Base-by-base conservation (phyloP, 2,888 invertebrate genomes). In the Linyphia triangularis region DNA sequence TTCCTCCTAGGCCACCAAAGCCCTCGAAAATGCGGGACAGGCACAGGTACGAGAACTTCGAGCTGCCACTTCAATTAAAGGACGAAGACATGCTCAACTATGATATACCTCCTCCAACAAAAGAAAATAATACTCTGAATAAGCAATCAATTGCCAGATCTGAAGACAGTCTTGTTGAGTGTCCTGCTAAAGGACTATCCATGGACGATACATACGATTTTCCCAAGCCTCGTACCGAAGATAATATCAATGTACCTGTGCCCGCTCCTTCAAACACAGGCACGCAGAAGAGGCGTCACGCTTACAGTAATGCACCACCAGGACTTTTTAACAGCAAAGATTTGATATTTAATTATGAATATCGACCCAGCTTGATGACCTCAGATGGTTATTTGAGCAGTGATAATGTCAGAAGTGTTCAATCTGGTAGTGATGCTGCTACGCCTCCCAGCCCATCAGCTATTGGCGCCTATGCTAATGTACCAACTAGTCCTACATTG, bases 1-100 rank as follows among this genome's bases (percentile, higher is more conserved):
- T 95, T 1, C 96, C 96, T 7, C 96, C 96, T 4, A 94, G 96
- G 79, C 96, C 96, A 5, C 96, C 96, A 0, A 97, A 97, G 93
- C 96, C 96, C 0, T 93, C 94, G 37, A 94, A 94, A 89, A 93
- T 94, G 92, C 93, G 93, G 73, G 93, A 93, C 90, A 92, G 93
- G 75, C 92, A 81, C 22, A 83, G 77, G 19, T 88, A 84, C 69
- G 90, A 82, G 73, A 89, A 88, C 73, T 89, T 86, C 77, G 89
- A 88, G 30, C 81, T 73, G 69, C 90, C 73, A 19, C 79, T 43
- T 63, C 86, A 73, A 57, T n/a, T 26, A 30, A 37, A 61, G 9
- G 86, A 75, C 28, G 63, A 78, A 63, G 85, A 86, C 65, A 69
- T 72, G 22, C 65, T 65, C 30, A 82, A 59, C 19, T 90, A 89